Evolutionary conservation across 2,888 invertebrate genomes (phyloP).

Genomic region (Pharmacophagus antenor): DNA sequence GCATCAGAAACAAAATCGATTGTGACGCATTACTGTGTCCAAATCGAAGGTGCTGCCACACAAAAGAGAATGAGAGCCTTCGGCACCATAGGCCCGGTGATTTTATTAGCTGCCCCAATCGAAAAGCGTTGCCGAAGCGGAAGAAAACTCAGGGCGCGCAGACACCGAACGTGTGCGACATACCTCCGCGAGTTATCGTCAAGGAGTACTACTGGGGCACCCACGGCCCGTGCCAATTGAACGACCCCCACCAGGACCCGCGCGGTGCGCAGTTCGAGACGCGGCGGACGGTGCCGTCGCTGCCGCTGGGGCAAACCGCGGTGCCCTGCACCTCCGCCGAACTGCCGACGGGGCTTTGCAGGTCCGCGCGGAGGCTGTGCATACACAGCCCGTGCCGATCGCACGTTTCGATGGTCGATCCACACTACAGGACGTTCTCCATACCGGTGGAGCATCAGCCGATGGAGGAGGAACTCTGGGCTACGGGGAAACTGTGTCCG

Average conservation of each 20-base stretch:
- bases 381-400: slow-evolving; percentile 8
- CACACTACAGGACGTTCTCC: background rate
- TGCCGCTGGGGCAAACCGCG: slow-evolving; percentile 11
- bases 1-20: background rate
- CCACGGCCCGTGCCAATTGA: slow-evolving; percentile 25
- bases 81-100: background rate
- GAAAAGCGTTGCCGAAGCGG: background rate
- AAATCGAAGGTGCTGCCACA: background rate
- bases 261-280: slow-evolving; percentile 9
- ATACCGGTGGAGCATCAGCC: slow-evolving; percentile 9
- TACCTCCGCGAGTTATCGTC: slow-evolving; percentile 44
- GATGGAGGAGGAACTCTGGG: slow-evolving; percentile 13
- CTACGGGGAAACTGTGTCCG: slow-evolving; percentile 3
- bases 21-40: background rate
- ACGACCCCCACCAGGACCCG: background rate
- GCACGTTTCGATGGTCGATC: slow-evolving; percentile 8
- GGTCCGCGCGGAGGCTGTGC: slow-evolving; percentile 1
- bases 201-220: slow-evolving; percentile 55
- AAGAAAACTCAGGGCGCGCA: slow-evolving; percentile 10
- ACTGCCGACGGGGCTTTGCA: slow-evolving; percentile 1
- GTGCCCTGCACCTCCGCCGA: background rate
- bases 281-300: slow-evolving; percentile 26
- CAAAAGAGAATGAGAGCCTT: background rate
- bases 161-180: slow-evolving; percentile 15
- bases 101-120: slow-evolving; percentile 4